Base-by-base conservation (phyloP, 2,888 invertebrate species). In the Tiphia femorata region DNA sequence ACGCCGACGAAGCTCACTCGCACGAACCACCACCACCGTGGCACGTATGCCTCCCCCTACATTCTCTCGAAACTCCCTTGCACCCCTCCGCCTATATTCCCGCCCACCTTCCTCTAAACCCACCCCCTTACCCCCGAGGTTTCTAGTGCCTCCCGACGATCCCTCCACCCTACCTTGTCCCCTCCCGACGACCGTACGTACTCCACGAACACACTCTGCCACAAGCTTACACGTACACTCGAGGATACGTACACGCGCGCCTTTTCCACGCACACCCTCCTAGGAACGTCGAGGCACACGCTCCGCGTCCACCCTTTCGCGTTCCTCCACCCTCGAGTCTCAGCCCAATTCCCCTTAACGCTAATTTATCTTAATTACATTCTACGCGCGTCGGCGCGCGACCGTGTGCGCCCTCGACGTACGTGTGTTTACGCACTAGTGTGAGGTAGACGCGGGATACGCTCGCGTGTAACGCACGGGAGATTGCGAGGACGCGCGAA, bases 361-460 rank as follows among this genome's bases (percentile, higher is more conserved):
- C 80, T 80, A 80, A 80, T 80, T 80, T 80, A 80, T 80, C 80
- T 80, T 80, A 80, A 80, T 80, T 80, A 80, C 80, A 80, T 80
- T 80, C 80, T 78, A 76, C 77, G 77, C 76, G 79, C 80, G 79
- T 78, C 70, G 77, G 77, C 70, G 52, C 29, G 47, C 21, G 25
- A 29, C 16, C 44, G 44, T 50, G 41, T 40, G 8, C n/a, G 43
- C 17, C 12, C 35, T n/a, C 35, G 50, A n/a, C 33, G 12, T 6
- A 6, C 33, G n/a, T 33, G 6, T 6, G 4, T 12, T 3, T 33
- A 12, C 12, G 33, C 6, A 6, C 33, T 33, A 17, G 14, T 37
- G 17, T 17, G 17, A 5, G 25, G n/a, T 25, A 6, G 6, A 6
- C 25, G 25, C 8, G 4, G 6, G 25, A 25, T 25, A 5, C 25